Conservation (phyloP, 2,797 vertebrate species). For the Spinus pinus region DNA sequence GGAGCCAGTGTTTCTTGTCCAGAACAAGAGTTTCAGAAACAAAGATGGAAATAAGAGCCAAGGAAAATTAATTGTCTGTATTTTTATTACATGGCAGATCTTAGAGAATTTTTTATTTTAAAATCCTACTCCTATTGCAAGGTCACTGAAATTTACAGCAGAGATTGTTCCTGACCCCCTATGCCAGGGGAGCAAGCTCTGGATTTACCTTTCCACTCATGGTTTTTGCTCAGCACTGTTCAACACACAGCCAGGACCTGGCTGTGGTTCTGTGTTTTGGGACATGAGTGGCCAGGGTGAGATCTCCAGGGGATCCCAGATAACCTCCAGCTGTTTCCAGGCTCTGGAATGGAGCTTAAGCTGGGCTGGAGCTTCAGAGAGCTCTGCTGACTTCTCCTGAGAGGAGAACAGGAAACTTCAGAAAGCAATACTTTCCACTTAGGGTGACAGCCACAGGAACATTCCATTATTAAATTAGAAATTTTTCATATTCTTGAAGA, state of each 20-base stretch:
- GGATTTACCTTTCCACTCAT: background rate
- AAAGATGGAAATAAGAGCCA: conserved; percentile 32
- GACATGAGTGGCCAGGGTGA: background rate
- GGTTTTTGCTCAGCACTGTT: background rate
- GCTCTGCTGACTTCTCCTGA: background rate
- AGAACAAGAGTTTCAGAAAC: background rate
- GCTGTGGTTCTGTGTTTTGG: background rate
- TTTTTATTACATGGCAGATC: background rate
- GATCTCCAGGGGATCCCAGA: background rate
- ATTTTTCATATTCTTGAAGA: conserved; percentile 15
- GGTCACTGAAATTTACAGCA: background rate
- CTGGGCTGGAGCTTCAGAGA: background rate
- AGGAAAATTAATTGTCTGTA: conserved; percentile 16
- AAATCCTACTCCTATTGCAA: background rate
- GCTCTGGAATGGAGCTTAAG: background rate
- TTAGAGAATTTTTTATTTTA: background rate
- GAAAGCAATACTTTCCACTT: background rate
- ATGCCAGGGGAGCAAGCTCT: background rate
- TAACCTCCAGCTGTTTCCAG: background rate
- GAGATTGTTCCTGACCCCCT: background rate
- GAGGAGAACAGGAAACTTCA: background rate
- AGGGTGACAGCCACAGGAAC: background rate
- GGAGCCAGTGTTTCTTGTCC: background rate
- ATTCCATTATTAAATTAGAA: background rate
- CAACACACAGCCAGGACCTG: no score